These are phyloP conservation scores for Coronaproctus castanopsis DNA, from an alignment of 2,888 invertebrate species.

Conservation along the genomic window DNA sequence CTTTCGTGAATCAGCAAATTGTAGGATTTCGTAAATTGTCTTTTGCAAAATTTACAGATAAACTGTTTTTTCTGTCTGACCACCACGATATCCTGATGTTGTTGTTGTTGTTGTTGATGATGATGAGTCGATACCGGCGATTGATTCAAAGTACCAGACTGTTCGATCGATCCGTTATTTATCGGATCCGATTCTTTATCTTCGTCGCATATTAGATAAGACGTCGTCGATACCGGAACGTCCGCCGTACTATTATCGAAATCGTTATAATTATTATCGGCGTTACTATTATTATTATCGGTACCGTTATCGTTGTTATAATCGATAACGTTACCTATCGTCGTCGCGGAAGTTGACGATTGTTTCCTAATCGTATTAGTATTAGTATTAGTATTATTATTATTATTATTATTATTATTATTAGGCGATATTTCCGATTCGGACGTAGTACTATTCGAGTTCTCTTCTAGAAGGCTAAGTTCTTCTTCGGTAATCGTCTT, in stretches of 20 bases:
- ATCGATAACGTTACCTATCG: constrained; percentile 2
- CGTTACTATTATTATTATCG: background rate
- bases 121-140: constrained; percentile 39
- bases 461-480: constrained; percentile 4
- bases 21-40: constrained; percentile 94
- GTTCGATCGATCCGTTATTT: constrained; percentile 27
- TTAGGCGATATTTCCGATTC: too few relatives aligned
- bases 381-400: too few relatives aligned
- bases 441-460: constrained; percentile 4
- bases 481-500: constrained; percentile 5
- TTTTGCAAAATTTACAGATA: constrained; percentile 92
- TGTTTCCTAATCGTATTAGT: too few relatives aligned
- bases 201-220: constrained; percentile 16
- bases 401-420: too few relatives aligned
- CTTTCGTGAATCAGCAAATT: constrained; percentile 95
- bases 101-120: constrained; percentile 27
- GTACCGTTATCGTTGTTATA: background rate
- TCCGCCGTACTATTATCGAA: background rate
- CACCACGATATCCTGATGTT: constrained; percentile 23
- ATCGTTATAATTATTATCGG: background rate
- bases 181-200: constrained; percentile 1
- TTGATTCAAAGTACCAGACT: constrained; percentile 48
- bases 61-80: constrained; percentile 63
- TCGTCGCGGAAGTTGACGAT: background rate
- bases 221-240: background rate